Evolutionary conservation across 2,113 vertebrate species (phyloP), one percentile per base, ranked within the genome.

Genomic region (Balaeniceps rex): DNA sequence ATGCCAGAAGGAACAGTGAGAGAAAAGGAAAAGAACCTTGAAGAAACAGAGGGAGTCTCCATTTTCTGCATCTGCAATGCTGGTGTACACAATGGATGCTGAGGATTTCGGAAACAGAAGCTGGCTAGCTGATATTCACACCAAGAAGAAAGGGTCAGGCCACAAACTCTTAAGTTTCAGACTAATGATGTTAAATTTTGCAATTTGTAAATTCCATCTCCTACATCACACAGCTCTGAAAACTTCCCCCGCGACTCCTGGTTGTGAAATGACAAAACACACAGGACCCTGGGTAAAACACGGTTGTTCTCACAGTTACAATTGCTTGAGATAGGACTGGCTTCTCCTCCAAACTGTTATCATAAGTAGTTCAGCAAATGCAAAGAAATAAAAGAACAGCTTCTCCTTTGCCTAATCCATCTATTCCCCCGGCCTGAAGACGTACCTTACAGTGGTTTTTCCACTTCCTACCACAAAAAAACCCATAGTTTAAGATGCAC

Each of bases 41-140:
- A 91, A 40, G 36, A 24, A 90, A 61, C 3, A 77, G 42, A 57
- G 12, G 19, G 5, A 19, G 14, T 29, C 42, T 63, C n/a, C 17
- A 6, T 54, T 55, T 72, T 68, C 83, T 63, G 14, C 52, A 66
- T 31, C 47, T 49, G 21, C 60, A 90, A 22, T 3, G 8, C 19
- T 60, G 47, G 42, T 4, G 1, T 40, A 81, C 11, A 13, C 0
- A 0, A 15, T 70, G 68, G 38, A 38, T 69, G 40, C 57, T 65
- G 38, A 91, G 31, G 19, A 55, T 60, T 74, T 78, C 69, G 52
- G 57, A 33, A 84, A 24, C 22, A 68, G 70, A 72, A 86, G 40
- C 24, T 60, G 51, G 29, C 33, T 75, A 58, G 57, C 52, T 18
- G 25, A 54, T 33, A 77, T 1, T 54, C 49, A 54, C 9, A 51